Conservation (phyloP, 2,113 vertebrate species). For the Rhinopomastus cyanomelas region DNA sequence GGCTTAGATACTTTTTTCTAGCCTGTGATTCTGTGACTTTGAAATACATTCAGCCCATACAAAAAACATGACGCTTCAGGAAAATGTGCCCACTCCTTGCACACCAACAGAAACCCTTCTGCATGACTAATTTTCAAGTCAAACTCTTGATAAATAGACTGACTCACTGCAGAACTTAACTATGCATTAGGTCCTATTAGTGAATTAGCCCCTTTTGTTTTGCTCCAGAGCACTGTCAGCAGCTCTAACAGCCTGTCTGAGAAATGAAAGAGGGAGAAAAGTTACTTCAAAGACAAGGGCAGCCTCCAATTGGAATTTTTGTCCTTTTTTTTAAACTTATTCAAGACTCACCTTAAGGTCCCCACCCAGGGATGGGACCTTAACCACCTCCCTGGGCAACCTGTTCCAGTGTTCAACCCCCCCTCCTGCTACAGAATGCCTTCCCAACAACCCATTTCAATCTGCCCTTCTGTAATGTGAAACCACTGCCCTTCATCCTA, state of each 20-base stretch:
- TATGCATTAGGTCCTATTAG: conserved; percentile 47
- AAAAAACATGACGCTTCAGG: no score
- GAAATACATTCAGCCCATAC: neutral
- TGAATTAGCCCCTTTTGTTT: conserved; percentile 69
- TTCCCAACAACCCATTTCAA: no score
- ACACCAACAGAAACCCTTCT: conserved; percentile 32
- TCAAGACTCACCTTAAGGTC: no score
- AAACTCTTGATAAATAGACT: conserved; percentile 71
- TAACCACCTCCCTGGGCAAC: no score
- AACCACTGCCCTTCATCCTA: no score
- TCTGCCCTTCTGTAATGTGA: no score
- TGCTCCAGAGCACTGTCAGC: conserved; percentile 46
- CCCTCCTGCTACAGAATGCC: no score
- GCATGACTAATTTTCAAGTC: conserved; percentile 70
- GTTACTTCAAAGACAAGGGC: conserved; percentile 30
- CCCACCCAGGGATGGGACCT: no score
- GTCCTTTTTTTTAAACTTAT: neutral
- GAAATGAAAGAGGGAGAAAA: conserved; percentile 43
- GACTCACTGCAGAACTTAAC: conserved; percentile 70
- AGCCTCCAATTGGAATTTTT: neutral
- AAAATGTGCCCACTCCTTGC: conserved; percentile 28
- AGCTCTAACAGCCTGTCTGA: conserved; percentile 15
- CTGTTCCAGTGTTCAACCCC: no score
- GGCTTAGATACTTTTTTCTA: neutral
- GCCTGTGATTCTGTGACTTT: neutral